Evolutionary conservation across 2,888 invertebrate genomes (phyloP).

Genomic region (Hecatera dysodea): DNA sequence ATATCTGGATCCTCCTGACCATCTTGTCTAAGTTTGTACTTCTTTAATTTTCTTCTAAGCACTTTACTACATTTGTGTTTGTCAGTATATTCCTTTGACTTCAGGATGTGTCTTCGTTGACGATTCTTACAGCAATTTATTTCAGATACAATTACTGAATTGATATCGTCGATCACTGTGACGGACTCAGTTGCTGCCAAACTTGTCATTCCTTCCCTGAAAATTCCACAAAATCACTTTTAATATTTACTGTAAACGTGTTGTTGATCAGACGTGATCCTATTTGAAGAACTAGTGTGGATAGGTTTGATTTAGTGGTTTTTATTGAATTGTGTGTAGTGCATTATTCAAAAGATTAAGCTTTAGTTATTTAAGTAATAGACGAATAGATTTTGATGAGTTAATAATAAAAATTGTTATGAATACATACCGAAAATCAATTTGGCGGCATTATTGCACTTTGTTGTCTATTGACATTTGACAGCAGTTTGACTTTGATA

Average conservation of each 20-base stretch:
- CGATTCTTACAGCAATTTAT: slow-evolving; percentile 58
- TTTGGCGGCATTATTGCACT: slow-evolving; percentile 76
- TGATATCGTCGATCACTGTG: slow-evolving; percentile 56
- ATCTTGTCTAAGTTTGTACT: slow-evolving; percentile 84
- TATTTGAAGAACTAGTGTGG: neutral
- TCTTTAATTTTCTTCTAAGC: slow-evolving; percentile 83
- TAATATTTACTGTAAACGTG: slow-evolving; percentile 18
- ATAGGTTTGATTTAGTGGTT: slow-evolving; percentile 22
- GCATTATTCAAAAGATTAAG: neutral
- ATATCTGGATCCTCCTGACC: slow-evolving; percentile 86
- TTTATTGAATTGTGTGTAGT: neutral
- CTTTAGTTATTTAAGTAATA: neutral
- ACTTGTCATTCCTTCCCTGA: slow-evolving; percentile 85
- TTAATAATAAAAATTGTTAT: slow-evolving; percentile 12
- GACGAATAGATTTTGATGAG: neutral
- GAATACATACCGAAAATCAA: slow-evolving; percentile 72
- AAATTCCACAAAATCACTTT: slow-evolving; percentile 62
- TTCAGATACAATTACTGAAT: slow-evolving; percentile 54
- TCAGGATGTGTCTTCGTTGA: slow-evolving; percentile 69
- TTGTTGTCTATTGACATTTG: slow-evolving; percentile 49
- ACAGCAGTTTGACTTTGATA: slow-evolving; percentile 34
- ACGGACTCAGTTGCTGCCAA: slow-evolving; percentile 66
- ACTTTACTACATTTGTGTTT: slow-evolving; percentile 78
- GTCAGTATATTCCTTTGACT: slow-evolving; percentile 76
- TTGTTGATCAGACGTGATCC: slow-evolving; percentile 7